phyloP scores from a whole-genome alignment of 2,797 vertebrate species.

The Trichosurus vulpecula region DNA sequence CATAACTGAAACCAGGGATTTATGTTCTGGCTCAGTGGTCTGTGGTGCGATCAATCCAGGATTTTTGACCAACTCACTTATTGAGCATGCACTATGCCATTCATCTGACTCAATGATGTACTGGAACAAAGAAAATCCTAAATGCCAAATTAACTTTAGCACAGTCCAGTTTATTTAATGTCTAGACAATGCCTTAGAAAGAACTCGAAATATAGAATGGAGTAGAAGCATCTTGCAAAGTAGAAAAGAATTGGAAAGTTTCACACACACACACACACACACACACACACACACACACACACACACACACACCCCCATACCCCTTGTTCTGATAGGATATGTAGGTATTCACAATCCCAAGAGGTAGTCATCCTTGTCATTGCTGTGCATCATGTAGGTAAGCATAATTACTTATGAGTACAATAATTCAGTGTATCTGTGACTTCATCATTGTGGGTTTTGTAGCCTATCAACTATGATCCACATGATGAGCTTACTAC shows the following conservation, averaged over 20 bases:
- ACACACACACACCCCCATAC: conserved; percentile 20
- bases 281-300: too few relatives aligned
- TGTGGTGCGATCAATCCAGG: not conserved
- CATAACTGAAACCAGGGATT: not conserved
- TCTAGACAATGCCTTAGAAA: conserved; percentile 73
- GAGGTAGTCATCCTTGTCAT: conserved; percentile 67
- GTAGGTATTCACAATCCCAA: conserved; percentile 68
- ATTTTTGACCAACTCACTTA: not conserved
- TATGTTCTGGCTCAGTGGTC: not conserved
- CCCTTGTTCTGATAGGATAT: conserved; percentile 71
- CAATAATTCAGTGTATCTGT: not conserved
- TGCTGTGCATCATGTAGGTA: conserved; percentile 55
- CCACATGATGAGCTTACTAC: not conserved
- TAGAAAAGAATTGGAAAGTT: conserved; percentile 72
- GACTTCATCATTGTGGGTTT: not conserved
- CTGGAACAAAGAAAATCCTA: not conserved
- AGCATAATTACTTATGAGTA: conserved; percentile 59
- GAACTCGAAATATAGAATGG: conserved; percentile 36
- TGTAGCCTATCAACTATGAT: not conserved
- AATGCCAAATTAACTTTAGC: conserved; percentile 61
- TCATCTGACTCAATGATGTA: not conserved
- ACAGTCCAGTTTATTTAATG: conserved; percentile 59
- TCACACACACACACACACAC: not conserved
- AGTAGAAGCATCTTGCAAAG: conserved; percentile 62
- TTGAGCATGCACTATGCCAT: not conserved